These are phyloP conservation scores for Eupelmus urozonus DNA, from an alignment of 2,888 invertebrate species.

Conservation along the genomic window DNA sequence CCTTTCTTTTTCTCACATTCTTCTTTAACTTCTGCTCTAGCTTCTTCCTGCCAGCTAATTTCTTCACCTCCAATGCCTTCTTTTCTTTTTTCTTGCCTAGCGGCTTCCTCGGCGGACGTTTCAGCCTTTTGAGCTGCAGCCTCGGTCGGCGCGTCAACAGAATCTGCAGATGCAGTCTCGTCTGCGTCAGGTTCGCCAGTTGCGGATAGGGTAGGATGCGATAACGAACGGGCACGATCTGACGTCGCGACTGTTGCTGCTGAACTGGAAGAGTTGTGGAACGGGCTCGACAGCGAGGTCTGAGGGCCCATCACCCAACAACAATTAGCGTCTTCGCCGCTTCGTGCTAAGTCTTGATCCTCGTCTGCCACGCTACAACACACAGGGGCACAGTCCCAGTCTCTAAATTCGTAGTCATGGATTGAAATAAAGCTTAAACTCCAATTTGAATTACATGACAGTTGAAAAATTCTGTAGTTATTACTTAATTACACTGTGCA, in stretches of 20 bases:
- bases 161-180: slow-evolving; percentile 43
- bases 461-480: no score
- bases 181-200: slow-evolving; percentile 58
- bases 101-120: neutral
- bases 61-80: neutral
- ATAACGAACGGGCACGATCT: slow-evolving; percentile 62
- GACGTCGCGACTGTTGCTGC: slow-evolving; percentile 60
- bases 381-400: slow-evolving; percentile 60
- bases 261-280: slow-evolving; percentile 53
- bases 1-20: slow-evolving; percentile 51
- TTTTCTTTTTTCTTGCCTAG: neutral
- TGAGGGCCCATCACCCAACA: slow-evolving; percentile 75
- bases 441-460: neutral
- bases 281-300: no score
- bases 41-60: neutral
- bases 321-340: slow-evolving; percentile 69
- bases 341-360: slow-evolving; percentile 69
- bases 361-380: slow-evolving; percentile 73
- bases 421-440: neutral
- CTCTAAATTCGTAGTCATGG: neutral
- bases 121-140: neutral
- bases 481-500: no score
- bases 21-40: slow-evolving; percentile 30
- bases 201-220: slow-evolving; percentile 70
- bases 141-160: slow-evolving; percentile 37